Evolutionary conservation across 2,113 vertebrate genomes (phyloP).

Genomic region (Oreochromis tanganicae): DNA sequence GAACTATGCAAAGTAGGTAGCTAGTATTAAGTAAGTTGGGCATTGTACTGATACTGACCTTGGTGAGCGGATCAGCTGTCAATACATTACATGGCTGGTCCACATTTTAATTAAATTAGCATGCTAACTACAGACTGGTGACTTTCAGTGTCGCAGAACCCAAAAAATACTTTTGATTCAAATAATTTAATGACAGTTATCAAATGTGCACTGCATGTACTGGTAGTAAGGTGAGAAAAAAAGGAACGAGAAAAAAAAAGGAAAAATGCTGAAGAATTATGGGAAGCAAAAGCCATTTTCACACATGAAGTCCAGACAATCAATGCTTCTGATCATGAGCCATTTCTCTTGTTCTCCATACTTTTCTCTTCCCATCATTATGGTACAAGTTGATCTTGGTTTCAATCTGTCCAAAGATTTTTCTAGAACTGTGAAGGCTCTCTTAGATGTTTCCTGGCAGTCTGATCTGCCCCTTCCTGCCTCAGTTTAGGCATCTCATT

Average conservation of each 20-base stretch:
- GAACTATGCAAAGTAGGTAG: neutral
- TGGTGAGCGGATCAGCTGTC: neutral
- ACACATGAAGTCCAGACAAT: neutral
- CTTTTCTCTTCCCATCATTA: neutral
- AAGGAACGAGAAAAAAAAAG: neutral
- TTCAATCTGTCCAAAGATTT: neutral
- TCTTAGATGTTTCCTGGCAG: neutral
- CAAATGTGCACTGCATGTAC: neutral
- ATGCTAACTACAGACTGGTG: neutral
- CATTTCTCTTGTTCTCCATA: neutral
- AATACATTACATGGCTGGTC: neutral
- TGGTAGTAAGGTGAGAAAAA: neutral
- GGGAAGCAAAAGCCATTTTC: neutral
- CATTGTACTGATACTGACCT: neutral
- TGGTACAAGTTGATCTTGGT: neutral
- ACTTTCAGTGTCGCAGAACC: neutral
- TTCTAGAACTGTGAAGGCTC: neutral
- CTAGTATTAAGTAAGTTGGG: neutral
- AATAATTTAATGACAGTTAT: neutral
- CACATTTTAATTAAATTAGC: neutral
- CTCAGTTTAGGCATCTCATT: neutral
- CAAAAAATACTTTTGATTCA: neutral
- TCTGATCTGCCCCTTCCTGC: neutral
- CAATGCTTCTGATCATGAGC: neutral
- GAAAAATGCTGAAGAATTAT: neutral